Evolutionary conservation across 1,140 invertebrate genomes (phyloP), one percentile per base, ranked within the genome.

Genomic region (Drosophila kohkoa): DNA sequence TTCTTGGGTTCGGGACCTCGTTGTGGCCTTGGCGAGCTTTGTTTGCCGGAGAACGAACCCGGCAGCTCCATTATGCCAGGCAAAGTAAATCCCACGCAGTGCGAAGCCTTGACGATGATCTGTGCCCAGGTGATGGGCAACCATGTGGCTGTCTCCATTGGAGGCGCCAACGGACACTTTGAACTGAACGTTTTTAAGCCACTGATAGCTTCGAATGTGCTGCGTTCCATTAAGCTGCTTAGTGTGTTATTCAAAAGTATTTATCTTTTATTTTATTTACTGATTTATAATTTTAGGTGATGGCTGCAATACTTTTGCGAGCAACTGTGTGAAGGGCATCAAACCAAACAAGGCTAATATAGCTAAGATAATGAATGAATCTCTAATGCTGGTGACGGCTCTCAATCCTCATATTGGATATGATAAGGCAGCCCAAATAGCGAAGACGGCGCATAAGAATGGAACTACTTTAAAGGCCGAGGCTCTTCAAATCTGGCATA

Each of bases 121-220:
- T 97, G 97, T 48, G 98, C 98, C 32, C 99, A 99, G 93, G 98
- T 99, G n/a, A 99, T 99, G 96, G 99, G 99, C 28, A 99, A 99
- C 93, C 97, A 99, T 92, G 97, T 99, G 6, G 98, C 99, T 0
- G 96, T 97, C 6, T 97, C 96, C 1, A 92, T 99, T 30, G 98
- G 98, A 52, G 98, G 98, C 16, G 96, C 96, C 70, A 99, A 98
- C 90, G 99, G 99, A 1, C 99, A 99, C 93, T 99, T 99, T 94
- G 98, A 99, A 93, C 94, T 99, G 1, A 99, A 99, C 93, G 98
- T 99, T 0, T 99, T 99, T 93, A 99, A 99, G 92, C 98, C 99
- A 1, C 94, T 99, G 93, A 99, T 99, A 65, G 97, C 98, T 0
- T 94, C 97, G 2, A 99, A 99, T 94, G 97, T 99, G 5, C 93